Evolutionary conservation across 2,113 vertebrate species (phyloP).

Genomic region (Ceuthmochares aereus): DNA sequence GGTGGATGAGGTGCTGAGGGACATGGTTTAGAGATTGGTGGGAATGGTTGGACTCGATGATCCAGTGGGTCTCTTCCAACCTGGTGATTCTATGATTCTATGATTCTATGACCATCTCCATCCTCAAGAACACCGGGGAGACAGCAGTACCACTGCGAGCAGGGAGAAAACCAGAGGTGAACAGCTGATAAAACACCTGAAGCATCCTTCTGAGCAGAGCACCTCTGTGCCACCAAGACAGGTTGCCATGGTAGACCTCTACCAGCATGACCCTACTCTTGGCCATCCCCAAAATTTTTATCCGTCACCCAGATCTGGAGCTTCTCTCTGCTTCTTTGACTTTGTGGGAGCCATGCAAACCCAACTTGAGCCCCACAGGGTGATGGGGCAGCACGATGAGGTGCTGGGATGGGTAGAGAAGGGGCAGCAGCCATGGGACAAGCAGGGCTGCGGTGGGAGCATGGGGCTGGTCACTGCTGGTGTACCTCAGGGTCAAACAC

Average conservation of each 20-base stretch:
- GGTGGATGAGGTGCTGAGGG: no score
- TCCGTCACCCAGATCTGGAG: neutral
- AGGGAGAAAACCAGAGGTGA: neutral
- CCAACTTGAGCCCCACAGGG: rapidly evolving
- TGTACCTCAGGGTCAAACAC: neutral
- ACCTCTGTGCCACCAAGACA: neutral
- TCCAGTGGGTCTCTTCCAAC: no score
- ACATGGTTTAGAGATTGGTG: no score
- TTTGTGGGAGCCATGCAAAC: neutral
- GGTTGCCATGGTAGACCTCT: neutral
- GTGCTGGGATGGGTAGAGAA: neutral
- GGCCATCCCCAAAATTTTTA: neutral
- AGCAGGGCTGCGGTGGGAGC: neutral
- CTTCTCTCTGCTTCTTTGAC: neutral
- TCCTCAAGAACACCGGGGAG: neutral
- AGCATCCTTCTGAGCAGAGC: neutral
- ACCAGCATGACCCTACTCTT: no score
- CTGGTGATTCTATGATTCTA: no score
- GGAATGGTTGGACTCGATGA: no score
- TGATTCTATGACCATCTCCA: no score
- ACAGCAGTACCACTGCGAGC: neutral
- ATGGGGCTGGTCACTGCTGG: neutral
- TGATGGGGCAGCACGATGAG: rapidly evolving
- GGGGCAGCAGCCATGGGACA: neutral
- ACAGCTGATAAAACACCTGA: constrained; percentile 18